Base-by-base conservation (phyloP, 1,140 invertebrate genomes). In the Drosophila truncata region DNA sequence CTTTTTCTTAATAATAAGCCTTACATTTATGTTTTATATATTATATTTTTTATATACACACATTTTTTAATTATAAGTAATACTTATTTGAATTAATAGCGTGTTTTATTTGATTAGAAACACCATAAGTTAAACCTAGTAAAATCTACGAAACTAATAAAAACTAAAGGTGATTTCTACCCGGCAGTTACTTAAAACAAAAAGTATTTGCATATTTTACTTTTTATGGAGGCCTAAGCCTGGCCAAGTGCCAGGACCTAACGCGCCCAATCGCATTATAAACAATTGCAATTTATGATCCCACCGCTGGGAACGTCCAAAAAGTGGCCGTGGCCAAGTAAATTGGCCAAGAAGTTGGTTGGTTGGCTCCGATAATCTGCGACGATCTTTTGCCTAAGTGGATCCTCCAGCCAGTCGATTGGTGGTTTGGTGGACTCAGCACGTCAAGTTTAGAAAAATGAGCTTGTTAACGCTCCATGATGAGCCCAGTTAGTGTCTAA, bases 391-490 rank as follows among this genome's bases (percentile, higher is more conserved):
- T 72, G 71, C 55, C 76, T 80, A 64, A 54, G 47, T 64, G 69
- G 63, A 63, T 63, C 23, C 29, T 49, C 29, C 42, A 50, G 54
- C 16, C 14, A 55, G 52, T 16, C 52, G 52, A 54, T 58, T 39
- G 50, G 42, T 54, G 49, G 59, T 25, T 25, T 66, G 65, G 80
- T 60, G 59, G 73, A 74, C 52, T 84, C 73, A 74, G 62, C 72
- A 80, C 82, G 90, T 85, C 88, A 91, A 84, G 82, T 90, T 91
- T 86, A 80, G 82, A 90, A 91, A 91, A 91, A 91, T 91, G 90
- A 91, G 90, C 90, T 91, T 91, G 90, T 91, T 91, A 91, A 91
- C 90, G 90, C 90, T 91, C 80, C 66, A 91, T 91, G 90, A 91
- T 91, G 90, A 91, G 91, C 71, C 73, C 73, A 91, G 90, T 91